Evolutionary conservation across 2,113 vertebrate genomes (phyloP).

Genomic region (Furnarius figulus): DNA sequence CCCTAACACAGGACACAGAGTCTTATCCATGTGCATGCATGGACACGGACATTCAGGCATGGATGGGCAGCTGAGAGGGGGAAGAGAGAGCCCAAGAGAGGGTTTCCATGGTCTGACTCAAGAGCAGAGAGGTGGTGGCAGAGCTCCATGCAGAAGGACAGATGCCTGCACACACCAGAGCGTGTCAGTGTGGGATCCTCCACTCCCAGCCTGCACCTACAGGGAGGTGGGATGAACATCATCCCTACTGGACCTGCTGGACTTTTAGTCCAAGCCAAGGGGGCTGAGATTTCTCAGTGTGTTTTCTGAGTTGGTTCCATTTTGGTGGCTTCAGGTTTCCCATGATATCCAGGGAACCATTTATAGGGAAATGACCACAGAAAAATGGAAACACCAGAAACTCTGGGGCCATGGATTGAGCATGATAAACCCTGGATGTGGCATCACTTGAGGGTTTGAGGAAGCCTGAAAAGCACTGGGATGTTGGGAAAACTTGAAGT

Average conservation of each 20-base stretch:
- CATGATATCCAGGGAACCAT: neutral
- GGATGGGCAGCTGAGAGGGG: neutral
- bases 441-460: neutral
- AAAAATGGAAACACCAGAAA: neutral
- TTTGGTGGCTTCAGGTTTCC: neutral
- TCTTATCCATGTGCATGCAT: rapidly evolving
- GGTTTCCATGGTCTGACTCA: neutral
- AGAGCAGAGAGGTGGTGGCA: neutral
- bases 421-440: neutral
- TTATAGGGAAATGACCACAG: neutral
- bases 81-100: neutral
- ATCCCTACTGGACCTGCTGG: neutral
- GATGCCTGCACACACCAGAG: neutral
- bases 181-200: neutral
- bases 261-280: neutral
- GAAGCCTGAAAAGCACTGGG: neutral
- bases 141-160: neutral
- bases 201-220: no score
- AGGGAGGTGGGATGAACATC: neutral
- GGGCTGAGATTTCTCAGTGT: neutral
- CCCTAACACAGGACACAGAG: neutral
- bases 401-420: neutral
- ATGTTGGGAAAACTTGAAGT: neutral
- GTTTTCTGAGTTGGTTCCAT: neutral
- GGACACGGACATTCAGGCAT: rapidly evolving